Base-by-base conservation (phyloP, 2,797 vertebrate species). In the Pangasius krempfi region DNA sequence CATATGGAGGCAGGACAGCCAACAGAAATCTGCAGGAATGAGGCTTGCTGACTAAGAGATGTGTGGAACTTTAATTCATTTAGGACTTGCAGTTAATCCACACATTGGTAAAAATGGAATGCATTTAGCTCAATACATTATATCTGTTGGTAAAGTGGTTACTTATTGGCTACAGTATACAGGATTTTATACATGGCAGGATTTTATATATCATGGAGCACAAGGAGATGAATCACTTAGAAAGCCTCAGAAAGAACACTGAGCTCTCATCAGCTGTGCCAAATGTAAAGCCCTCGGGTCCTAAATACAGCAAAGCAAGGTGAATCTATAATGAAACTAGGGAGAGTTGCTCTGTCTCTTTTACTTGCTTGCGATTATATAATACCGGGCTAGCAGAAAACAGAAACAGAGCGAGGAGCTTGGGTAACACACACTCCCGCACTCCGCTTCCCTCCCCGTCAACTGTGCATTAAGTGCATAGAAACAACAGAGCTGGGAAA, bases 371-470 rank as follows among this genome's bases (percentile, higher is more conserved):
- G 84, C 72, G 89, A 90, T 92, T 92, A 91, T 89, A 90, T 91
- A 92, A 92, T 91, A 83, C 87, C 87, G 58, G 44, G 86, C 88
- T 88, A 89, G 90, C 88, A 87, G 75, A 86, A 89, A 89, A 87
- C 87, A 89, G 88, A 89, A 91, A 86, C 81, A 18, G 81, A 83
- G 10, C 16, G 27, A 64, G 20, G 60, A 87, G 91, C 90, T 90
- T 91, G 92, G 89, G 88, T 92, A 91, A 93, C 88, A 89, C 80
- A 88, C 88, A 90, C 86, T 90, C 85, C 66, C 68, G 68, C 81
- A 89, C 56, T 82, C 52, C 25, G 44, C 30, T 54, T 85, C 30
- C 30, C 50, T 72, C 82, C 47, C 75, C 56, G 37, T 90, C 87
- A 87, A 68, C 84, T 84, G 54, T 86, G 84, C 86, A 86, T 88